Base-by-base conservation (phyloP, 2,888 invertebrate genomes). In the Dysmachus trigonus region DNA sequence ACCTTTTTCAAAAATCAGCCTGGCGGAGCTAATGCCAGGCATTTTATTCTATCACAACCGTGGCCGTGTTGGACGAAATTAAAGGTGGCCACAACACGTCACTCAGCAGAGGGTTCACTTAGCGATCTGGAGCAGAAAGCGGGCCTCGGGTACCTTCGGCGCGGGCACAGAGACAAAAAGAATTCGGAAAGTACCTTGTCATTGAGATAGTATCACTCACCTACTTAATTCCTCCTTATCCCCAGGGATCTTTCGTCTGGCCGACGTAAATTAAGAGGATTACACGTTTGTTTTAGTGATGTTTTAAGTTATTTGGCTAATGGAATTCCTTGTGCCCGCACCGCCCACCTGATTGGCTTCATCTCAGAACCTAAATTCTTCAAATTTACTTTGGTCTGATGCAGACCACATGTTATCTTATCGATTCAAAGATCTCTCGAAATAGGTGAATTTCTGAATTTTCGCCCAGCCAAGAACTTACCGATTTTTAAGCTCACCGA, bases 271-370 rank as follows among this genome's bases (percentile, higher is more conserved):
- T 86, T 86, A 86, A 86, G 85, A 72, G 71, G 85, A 86, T 86
- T 86, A 86, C 79, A 79, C 85, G 72, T 79, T 86, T 79, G 85
- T 86, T 86, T 86, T 86, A 86, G 85, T 77, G 71, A 79, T 79
- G 62, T 79, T 86, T 86, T 81, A 71, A 51, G 81, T 62, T 73
- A 83, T 83, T 86, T 74, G 73, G 62, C 82, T 86, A 82, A 86
- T 83, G 82, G 51, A 86, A 72, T 86, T 85, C 33, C 33, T 72
- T 84, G 73, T 84, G 35, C 72, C 72, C 15, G 30, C 73, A 33
- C 72, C 86, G 72, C 83, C 83, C 72, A 86, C 51, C 81, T 85
- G 72, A 71, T 83, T 35, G 82, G 74, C n/a, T 51, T 51, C 33
- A 30, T 27, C 72, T 41, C 18, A 62, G 62, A 10, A 62, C 62